Base-by-base conservation (phyloP, 1,140 invertebrate genomes). In the Atta cephalotes region DNA sequence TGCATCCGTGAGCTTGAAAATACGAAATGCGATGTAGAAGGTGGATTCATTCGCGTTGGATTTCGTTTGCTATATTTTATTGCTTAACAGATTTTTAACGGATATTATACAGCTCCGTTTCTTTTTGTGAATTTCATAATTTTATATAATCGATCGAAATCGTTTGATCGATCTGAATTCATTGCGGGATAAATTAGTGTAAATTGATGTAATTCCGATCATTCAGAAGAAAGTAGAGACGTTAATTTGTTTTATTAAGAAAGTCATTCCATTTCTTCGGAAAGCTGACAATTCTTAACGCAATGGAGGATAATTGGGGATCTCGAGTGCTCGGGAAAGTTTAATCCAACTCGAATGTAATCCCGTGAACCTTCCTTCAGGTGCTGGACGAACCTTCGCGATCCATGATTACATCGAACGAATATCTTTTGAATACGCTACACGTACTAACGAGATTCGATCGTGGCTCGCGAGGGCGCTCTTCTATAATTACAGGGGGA, bases 261-360 rank as follows among this genome's bases (percentile, higher is more conserved):
- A 60, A 58, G 56, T 82, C 53, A 16, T 28, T 14, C 31, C 14
- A 35, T 49, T 80, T 28, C 35, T 49, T 76, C 56, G 56, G 56
- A 25, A 63, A 63, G 28, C 80, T 63, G 70, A 76, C 80, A 84
- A 84, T 84, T 84, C 80, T 84, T 84, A 76, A 74, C 5, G 80
- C 70, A 84, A 84, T 28, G 56, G 70, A 62, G 31, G 35, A 76
- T 84, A 84, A 84, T 76, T 84, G 80, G 70, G 56, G 28, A 76
- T 76, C 80, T 76, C 65, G 28, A 63, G 45, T 84, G 49, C 72
- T 51, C 80, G 16, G 53, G 28, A 51, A 84, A 84, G 80, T 84
- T 84, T 84, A 84, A 84, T 84, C 80, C 70, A 84, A 84, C 80
- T 49, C 80, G 80, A 84, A 51, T 70, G 68, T 74, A 82, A 82